Conservation (phyloP, 2,797 vertebrate species). For the Peromyscus attwateri region DNA sequence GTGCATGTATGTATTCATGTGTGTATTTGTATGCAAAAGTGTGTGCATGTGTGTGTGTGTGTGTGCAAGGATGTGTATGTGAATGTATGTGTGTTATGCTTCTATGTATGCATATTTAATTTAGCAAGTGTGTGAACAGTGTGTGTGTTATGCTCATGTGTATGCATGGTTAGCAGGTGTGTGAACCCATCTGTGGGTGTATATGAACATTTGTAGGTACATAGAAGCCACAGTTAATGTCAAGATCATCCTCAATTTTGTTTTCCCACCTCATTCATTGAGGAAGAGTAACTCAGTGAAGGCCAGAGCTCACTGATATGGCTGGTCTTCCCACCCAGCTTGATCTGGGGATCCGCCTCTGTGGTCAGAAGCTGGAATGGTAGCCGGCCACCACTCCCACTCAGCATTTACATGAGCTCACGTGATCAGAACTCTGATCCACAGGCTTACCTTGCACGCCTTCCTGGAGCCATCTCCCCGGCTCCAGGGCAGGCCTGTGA, state of each 20-base stretch:
- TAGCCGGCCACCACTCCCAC: no score
- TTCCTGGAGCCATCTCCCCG: not conserved
- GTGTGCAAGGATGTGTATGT: not conserved
- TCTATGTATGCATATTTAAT: not conserved
- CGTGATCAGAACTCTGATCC: not conserved
- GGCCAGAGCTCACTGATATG: not conserved
- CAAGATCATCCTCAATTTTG: not conserved
- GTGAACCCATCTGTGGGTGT: not conserved
- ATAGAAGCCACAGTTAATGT: not conserved
- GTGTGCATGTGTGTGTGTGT: not conserved
- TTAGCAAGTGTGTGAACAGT: not conserved
- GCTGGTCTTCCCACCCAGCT: not conserved
- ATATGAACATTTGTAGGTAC: not conserved
- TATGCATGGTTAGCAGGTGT: not conserved
- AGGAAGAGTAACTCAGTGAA: not conserved
- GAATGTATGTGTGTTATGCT: not conserved
- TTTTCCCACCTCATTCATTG: not conserved
- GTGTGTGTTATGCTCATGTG: not conserved
- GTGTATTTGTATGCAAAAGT: no score
- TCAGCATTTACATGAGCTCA: not conserved
- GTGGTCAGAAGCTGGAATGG: not conserved
- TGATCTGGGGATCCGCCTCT: not conserved
- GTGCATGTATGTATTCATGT: not conserved
- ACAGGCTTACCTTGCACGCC: not conserved
- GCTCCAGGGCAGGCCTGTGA: not conserved